These are phyloP conservation scores for Leucoraja ocellata DNA, from an alignment of 2,797 vertebrate species.

Conservation along the genomic window DNA sequence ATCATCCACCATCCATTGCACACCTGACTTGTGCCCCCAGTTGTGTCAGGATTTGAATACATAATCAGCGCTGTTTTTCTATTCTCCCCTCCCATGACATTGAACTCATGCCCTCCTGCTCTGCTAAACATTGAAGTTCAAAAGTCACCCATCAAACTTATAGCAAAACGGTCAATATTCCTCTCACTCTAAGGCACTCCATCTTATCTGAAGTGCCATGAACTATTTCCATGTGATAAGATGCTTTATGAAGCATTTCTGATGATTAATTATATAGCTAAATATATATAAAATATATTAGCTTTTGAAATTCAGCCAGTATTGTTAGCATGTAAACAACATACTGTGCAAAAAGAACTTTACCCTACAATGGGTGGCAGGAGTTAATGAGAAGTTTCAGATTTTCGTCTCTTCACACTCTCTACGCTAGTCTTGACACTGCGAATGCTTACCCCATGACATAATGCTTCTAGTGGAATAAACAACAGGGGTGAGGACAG, in stretches of 20 bases:
- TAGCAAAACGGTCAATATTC: neutral
- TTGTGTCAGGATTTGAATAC: neutral
- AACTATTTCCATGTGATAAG: neutral
- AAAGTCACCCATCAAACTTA: neutral
- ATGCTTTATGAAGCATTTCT: neutral
- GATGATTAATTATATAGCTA: neutral
- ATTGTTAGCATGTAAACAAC: neutral
- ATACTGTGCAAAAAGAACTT: neutral
- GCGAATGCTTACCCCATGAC: neutral
- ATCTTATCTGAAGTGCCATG: neutral
- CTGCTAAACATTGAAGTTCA: neutral
- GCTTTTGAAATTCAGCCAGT: neutral
- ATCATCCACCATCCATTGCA: neutral
- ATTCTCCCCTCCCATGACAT: neutral
- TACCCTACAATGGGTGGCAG: neutral
- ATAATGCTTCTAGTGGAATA: neutral
- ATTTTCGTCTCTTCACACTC: neutral
- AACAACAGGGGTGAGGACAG: neutral
- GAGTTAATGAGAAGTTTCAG: neutral
- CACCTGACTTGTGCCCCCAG: neutral
- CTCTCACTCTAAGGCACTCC: neutral
- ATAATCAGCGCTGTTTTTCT: neutral
- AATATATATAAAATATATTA: neutral
- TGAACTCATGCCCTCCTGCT: neutral
- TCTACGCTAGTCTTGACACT: neutral